Base-by-base conservation (phyloP, 2,797 vertebrate species). In the Artibeus lituratus region DNA sequence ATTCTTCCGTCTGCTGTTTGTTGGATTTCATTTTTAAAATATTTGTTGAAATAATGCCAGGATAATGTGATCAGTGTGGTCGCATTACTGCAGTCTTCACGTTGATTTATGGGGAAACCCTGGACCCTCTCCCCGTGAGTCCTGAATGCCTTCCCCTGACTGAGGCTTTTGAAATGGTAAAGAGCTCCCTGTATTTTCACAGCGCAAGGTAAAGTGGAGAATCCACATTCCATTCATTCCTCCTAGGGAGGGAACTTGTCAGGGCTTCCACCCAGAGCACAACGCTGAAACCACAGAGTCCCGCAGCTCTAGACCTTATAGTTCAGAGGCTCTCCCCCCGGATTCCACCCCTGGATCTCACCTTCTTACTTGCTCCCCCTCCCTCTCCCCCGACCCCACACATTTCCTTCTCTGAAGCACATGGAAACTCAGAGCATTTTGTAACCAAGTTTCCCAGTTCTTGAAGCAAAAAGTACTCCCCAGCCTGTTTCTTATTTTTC, bases 141-240 rank as follows among this genome's bases (percentile, higher is more conserved):
- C 47, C 77, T 39, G 15, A 77, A 85, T 88, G 37, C 19, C 59
- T 93, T 74, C 42, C 42, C 11, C 42, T 39, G 42, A 18, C 16
- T 21, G 35, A 91, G 47, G 49, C 65, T 29, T 91, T 73, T 26
- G 47, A 42, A 91, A 81, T 53, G 47, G 94, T 62, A 62, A 74
- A 59, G 82, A 49, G 26, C 78, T 94, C 55, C 72, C 90, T 55
- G 44, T 29, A 53, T 89, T 86, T 96, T 97, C 94, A 93, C 84
- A 95, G 90, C 26, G 35, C 32, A 51, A 88, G 90, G 84, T 85
- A 65, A 96, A 96, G 95, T 93, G 95, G 94, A 87, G 42, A 42
- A 73, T 87, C 96, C 76, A 90, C 96, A 97, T 98, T 97, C 97
- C 96, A 89, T 67, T 93, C 92, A 95, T 97, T 97, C 95, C 55